Percentiles rank a stretch among this genome's conserved stretches.
Conservation (phyloP, 1,140 invertebrate species). For the Bilobella aurantiaca region DNA sequence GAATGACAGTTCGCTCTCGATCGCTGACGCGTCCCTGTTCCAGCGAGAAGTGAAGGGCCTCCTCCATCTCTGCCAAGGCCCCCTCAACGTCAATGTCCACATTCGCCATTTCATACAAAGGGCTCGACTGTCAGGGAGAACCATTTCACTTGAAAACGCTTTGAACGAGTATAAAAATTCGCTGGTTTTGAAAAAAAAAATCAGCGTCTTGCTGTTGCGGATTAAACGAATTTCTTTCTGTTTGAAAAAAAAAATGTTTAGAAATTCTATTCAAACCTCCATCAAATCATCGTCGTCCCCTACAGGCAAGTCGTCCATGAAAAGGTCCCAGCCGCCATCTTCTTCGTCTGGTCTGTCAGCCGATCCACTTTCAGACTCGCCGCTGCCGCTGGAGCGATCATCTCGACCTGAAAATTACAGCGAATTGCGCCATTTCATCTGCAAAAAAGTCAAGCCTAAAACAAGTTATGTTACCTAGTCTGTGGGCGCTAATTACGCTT, state of each 20-base stretch:
- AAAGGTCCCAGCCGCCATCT: neutral
- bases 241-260: neutral
- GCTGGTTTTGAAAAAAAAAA: too few species aligned
- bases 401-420: too few species aligned
- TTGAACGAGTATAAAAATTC: too few species aligned
- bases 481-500: too few species aligned
- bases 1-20: slow-evolving; percentile 14
- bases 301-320: neutral
- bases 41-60: slow-evolving; percentile 16
- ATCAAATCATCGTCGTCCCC: neutral
- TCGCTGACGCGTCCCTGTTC: slow-evolving; percentile 16
- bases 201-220: too few species aligned
- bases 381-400: neutral
- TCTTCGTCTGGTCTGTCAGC: neutral
- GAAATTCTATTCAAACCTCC: neutral
- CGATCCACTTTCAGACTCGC: neutral
- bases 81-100: slow-evolving; percentile 27
- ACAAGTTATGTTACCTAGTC: too few species aligned
- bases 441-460: too few species aligned
- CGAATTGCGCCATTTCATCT: too few species aligned
- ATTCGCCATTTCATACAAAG: slow-evolving; percentile 18
- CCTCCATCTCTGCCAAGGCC: slow-evolving; percentile 18
- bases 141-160: too few species aligned
- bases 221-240: neutral
- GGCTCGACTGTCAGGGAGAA: neutral